Conservation (phyloP, 2,797 vertebrate genomes). For the Melanotaenia nigrans region DNA sequence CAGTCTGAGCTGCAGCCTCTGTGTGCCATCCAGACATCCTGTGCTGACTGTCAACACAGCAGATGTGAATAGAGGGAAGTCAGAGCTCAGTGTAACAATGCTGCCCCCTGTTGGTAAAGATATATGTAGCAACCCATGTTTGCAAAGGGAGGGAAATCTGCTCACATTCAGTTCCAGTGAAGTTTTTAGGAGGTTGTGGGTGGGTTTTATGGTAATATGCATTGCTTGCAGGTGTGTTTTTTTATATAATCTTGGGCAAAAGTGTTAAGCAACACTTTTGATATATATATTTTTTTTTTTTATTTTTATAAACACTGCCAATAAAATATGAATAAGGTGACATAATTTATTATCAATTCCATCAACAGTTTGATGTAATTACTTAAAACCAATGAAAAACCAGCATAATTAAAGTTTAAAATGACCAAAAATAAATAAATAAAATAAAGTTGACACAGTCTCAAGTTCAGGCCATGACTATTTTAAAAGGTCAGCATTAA, state of each 20-base stretch:
- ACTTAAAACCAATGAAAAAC: no score
- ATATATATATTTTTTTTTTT: background rate
- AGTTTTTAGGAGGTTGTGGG: no score
- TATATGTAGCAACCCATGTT: background rate
- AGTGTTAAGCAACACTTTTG: background rate
- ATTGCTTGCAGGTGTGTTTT: background rate
- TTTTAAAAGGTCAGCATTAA: no score
- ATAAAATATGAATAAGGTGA: no score
- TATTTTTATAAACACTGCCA: no score
- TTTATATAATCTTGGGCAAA: background rate
- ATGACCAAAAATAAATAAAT: no score
- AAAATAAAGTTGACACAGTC: no score
- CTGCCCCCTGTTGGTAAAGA: conserved; percentile 47
- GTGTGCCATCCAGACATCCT: conserved; percentile 17
- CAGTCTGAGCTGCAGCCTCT: conserved; percentile 36
- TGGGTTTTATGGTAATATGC: background rate
- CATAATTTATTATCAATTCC: no score
- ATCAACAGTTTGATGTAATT: no score
- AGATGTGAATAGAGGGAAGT: conserved; percentile 16
- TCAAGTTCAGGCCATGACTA: no score
- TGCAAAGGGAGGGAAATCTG: background rate
- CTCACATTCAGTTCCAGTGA: no score
- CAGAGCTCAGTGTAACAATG: conserved; percentile 33
- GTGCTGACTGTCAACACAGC: conserved; percentile 26
- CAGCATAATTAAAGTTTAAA: no score